Base-by-base conservation (phyloP, 23 tunicate species). In the Ascidia mentula region DNA sequence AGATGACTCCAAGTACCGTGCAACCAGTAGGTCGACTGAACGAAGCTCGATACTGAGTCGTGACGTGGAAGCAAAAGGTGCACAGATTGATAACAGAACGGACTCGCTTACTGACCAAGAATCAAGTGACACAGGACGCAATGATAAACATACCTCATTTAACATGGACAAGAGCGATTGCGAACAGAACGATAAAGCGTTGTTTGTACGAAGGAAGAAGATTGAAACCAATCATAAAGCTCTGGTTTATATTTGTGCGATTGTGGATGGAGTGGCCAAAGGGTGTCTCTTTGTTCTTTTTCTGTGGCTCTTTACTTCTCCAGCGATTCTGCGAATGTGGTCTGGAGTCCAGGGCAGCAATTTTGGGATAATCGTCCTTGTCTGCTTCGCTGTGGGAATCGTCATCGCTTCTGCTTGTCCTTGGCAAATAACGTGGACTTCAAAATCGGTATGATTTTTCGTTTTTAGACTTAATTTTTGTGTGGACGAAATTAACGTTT, bases 241-340 rank as follows among this genome's bases (percentile, higher is more conserved):
- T 22, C 74, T 80, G 46, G 30, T 69, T 0, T 80, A 46, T 69
- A 0, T 45, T 9, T 89, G 72, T 39, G 87, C 76, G 32, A 32
- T 60, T 31, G n/a, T 84, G 2, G 72, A 71, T 34, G 95, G 86
- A 35, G 9, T 79, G 12, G 61, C 77, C 36, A 40, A 78, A 24
- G 95, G 95, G 7, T 59, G 40, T 31, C 31, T 79, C 33, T 28
- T 78, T 12, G 60, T 61, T 18, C 77, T 89, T 24, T 83, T 74
- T 73, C 74, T 79, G 38, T 89, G 95, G 95, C 32, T 83, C n/a
- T 89, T 89, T 3, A 79, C 84, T 30, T 73, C 95, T 0, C 95
- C 95, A 20, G 69, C 22, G 12, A 18, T 83, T 34, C 69, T 89
- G 72, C 72, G 85, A 24, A 85, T 72, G 8, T 89, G 95, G 95